Evolutionary conservation across 2,797 vertebrate species (phyloP), one percentile per base, ranked within the genome.

Genomic region (Hemibagrus guttatus): DNA sequence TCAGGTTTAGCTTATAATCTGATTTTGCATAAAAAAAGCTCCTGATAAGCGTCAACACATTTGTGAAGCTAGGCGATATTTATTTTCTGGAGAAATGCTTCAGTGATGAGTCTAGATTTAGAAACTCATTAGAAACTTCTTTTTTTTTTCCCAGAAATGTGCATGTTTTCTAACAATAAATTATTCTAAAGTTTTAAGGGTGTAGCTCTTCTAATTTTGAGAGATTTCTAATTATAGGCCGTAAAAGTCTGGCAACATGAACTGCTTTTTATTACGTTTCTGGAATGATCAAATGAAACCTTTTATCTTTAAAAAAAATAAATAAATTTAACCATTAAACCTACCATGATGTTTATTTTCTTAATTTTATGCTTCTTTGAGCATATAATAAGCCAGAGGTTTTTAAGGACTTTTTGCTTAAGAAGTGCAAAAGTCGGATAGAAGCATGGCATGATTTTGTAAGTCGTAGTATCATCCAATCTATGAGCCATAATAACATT

Each of bases 271-370:
- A 31, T 68, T 17, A 35, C 28, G 13, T 59, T 59, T 64, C 11
- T 59, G 21, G 21, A 58, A 58, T 58, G 6, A 7, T 21, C 6
- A 23, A 59, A 64, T 90, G 84, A 90, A 91, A 91, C 92, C 91
- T 94, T 94, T 94, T 89, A 2, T 92, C 91, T 94, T 39, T n/a
- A n/a, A n/a, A n/a, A n/a, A n/a, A n/a, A n/a, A n/a, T n/a, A n/a
- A n/a, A n/a, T n/a, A n/a, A n/a, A n/a, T n/a, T n/a, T n/a, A n/a
- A 76, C 26, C 31, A 46, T 13, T 7, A 75, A 75, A n/a, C 12
- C 0, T 11, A 46, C 19, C 63, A 31, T 31, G 31, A 31, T 68
- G 61, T 64, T 54, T 76, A 16, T 23, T 42, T 71, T 71, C 6
- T 42, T 19, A 31, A 16, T 66, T 16, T 31, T 31, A 68, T 17